phyloP scores from a whole-genome alignment of 2,113 vertebrate genomes.

The Zosterops borbonicus region DNA sequence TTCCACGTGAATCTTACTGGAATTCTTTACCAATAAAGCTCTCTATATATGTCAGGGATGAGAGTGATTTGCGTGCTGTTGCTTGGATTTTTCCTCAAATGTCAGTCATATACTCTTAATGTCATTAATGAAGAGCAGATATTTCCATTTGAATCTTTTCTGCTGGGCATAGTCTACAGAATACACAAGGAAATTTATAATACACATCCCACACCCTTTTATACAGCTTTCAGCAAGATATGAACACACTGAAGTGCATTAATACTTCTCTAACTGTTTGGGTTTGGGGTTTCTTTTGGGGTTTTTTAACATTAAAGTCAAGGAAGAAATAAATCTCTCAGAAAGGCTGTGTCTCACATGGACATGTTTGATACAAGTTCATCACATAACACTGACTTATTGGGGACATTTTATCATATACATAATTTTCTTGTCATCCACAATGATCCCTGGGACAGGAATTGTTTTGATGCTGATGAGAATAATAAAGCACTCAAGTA shows the following conservation, averaged over 20 bases:
- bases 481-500: neutral
- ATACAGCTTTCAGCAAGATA: neutral
- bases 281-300: neutral
- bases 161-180: neutral
- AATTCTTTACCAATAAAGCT: neutral
- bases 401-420: neutral
- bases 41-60: neutral
- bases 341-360: neutral
- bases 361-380: neutral
- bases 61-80: neutral
- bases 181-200: neutral
- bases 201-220: neutral
- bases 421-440: neutral
- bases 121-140: neutral
- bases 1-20: neutral
- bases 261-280: neutral
- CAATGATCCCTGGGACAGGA: neutral
- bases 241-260: neutral
- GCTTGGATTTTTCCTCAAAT: neutral
- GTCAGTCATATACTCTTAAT: neutral
- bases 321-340: neutral
- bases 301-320: neutral
- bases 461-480: neutral
- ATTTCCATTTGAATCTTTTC: neutral
- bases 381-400: neutral